Evolutionary conservation across 2,797 vertebrate species (phyloP).

Genomic region (Harpagifer antarcticus): DNA sequence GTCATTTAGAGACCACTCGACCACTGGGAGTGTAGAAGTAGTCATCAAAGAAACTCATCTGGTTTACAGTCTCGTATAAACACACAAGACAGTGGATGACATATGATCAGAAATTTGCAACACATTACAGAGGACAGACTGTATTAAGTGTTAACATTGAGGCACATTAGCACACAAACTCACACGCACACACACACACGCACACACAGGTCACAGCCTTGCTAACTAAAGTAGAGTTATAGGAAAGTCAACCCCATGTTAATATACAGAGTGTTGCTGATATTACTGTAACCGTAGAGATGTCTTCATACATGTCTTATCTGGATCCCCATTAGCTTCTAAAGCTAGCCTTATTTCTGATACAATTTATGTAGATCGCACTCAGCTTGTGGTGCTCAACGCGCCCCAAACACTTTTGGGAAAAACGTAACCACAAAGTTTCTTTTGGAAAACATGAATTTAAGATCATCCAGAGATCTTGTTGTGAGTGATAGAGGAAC

Average conservation of each 20-base stretch:
- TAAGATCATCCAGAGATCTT: too few species aligned
- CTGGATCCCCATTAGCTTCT: too few species aligned
- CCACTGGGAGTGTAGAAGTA: slow-evolving; percentile 72
- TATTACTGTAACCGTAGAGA: too few species aligned
- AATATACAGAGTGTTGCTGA: too few species aligned
- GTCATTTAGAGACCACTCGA: slow-evolving; percentile 68
- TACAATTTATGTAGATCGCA: too few species aligned
- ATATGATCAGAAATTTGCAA: slow-evolving; percentile 49
- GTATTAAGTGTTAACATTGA: slow-evolving; percentile 48
- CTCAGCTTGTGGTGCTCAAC: too few species aligned
- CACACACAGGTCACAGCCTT: slow-evolving; percentile 20
- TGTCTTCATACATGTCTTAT: too few species aligned
- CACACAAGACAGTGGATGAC: slow-evolving; percentile 45
- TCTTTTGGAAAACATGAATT: too few species aligned
- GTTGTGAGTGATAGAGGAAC: too few species aligned
- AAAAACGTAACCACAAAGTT: too few species aligned
- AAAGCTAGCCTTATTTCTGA: too few species aligned
- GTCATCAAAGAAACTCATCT: slow-evolving; percentile 77
- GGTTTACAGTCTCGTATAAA: slow-evolving; percentile 62
- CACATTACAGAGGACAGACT: slow-evolving; percentile 49
- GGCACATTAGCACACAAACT: slow-evolving; percentile 3
- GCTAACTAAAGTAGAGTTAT: not conserved
- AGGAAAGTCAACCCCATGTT: not conserved
- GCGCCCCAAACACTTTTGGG: too few species aligned
- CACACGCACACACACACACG: slow-evolving; percentile 11